phyloP scores from a whole-genome alignment of 2,113 vertebrate genomes.

The Sorex araneus region DNA sequence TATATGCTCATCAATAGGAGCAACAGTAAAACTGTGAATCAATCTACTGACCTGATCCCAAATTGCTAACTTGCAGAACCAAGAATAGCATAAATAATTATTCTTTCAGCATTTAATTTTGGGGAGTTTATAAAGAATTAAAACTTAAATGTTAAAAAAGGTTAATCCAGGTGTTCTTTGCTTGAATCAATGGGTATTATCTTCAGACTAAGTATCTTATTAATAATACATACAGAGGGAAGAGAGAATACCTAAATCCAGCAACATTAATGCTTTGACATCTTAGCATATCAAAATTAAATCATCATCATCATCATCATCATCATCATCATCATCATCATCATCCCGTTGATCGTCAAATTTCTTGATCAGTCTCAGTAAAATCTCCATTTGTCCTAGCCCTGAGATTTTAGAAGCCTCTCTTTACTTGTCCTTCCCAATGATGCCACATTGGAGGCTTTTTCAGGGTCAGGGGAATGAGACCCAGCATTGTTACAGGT shows the following conservation, averaged over 20 bases:
- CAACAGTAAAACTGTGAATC: neutral
- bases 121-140: constrained; percentile 26
- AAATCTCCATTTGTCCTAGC: no score
- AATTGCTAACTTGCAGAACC: neutral
- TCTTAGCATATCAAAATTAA: neutral
- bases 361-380: no score
- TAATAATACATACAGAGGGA: neutral
- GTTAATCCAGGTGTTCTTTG: neutral
- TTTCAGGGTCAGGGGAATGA: no score
- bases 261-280: neutral
- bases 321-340: no score
- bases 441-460: no score
- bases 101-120: constrained; percentile 21
- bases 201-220: neutral
- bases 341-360: no score
- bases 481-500: no score
- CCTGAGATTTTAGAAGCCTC: no score
- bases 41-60: neutral
- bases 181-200: neutral
- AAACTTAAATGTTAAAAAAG: neutral
- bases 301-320: no score
- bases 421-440: no score
- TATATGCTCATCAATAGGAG: neutral
- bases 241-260: neutral
- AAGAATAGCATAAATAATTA: neutral